Percentiles rank a stretch among this genome's conserved stretches.
Conservation (phyloP, 2,113 vertebrate species). For the Promerops cafer region DNA sequence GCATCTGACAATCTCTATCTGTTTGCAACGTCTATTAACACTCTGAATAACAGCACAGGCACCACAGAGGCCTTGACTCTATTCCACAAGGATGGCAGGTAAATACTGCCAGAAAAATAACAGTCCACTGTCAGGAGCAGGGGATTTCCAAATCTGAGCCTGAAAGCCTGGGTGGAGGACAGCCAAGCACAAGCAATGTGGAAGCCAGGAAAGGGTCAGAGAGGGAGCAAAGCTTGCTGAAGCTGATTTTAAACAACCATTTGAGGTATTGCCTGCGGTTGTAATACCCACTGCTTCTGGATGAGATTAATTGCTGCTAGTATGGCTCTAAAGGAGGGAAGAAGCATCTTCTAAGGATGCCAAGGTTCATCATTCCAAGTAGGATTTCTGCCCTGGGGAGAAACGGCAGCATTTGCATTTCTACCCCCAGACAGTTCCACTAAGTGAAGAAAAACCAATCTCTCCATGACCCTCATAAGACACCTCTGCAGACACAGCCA, state of each 20-base stretch:
- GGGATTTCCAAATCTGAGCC: conserved; percentile 6
- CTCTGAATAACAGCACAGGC: neutral
- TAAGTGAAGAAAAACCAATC: neutral
- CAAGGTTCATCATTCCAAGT: neutral
- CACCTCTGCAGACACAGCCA: neutral
- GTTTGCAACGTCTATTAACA: neutral
- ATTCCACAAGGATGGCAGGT: neutral
- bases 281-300: neutral
- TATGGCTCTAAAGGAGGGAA: neutral
- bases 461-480: neutral
- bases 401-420: neutral
- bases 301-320: neutral
- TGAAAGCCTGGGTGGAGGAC: neutral
- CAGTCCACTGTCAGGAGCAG: neutral
- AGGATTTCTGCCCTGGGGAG: neutral
- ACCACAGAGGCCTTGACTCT: neutral
- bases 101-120: conserved; percentile 4
- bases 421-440: accelerated
- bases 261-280: neutral
- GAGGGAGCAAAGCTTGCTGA: neutral
- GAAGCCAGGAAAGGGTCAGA: neutral
- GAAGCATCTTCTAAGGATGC: neutral
- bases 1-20: neutral
- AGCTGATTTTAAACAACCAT: neutral
- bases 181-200: neutral